Evolutionary conservation across 1,140 invertebrate genomes (phyloP), one percentile per base, ranked within the genome.

Genomic region (Steinernema feltiae): DNA sequence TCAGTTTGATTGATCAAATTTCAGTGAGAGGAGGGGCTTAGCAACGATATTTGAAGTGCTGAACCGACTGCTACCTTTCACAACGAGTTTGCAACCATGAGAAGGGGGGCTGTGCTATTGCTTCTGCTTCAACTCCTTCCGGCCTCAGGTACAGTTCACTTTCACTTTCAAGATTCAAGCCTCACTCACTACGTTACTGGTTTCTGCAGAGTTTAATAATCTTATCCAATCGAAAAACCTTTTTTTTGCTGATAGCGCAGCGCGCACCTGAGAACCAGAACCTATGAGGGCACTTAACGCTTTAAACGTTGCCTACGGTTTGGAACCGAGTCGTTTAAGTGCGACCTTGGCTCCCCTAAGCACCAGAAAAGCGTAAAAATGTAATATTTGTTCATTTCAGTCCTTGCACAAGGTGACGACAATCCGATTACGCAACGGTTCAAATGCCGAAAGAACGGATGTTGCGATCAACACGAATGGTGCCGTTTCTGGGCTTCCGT

Each of bases 391-490:
- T 32, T 35, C 18, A 30, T 71, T 32, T 71, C 24, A 71, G 30
- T 31, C 12, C 30, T 31, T 31, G 3, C 30, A 3, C 32, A 35
- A 69, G 35, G 73, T 24, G 81, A 82, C 70, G 81, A 82, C 30
- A 81, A 84, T 72, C 84, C 84, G 35, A 71, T 86, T 1, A 85
- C 82, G 2, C 30, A 70, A 35, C 81, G 82, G 27, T 85, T 85
- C 73, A 85, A 85, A 69, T 85, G 84, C 32, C 75, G 81, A n/a
- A 74, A 71, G 31, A 85, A 85, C 77, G 84, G 85, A 0, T 85
- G 84, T 72, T 85, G 84, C 69, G 84, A 85, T 76, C 85, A 86
- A 63, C 84, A 85, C 53, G 84, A 85, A 78, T 85, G 84, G 84
- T 85, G 84, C 69, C 48, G 85, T 31, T 85, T 85, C 71, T 85